Conservation (phyloP, 2,797 vertebrate genomes). For the Gymnodraco acuticeps region DNA sequence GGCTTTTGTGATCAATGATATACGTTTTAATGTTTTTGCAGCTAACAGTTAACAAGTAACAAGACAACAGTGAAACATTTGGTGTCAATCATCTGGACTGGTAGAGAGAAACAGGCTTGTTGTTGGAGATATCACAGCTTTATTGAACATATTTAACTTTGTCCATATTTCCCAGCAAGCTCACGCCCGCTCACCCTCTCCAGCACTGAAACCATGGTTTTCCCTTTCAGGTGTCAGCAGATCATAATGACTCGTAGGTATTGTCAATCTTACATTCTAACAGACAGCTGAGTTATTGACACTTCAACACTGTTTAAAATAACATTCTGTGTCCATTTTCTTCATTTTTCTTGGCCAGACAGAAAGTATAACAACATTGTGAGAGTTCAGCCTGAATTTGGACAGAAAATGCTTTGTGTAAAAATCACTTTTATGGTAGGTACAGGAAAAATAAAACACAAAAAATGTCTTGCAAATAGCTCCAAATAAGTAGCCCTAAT, state of each 20-base stretch:
- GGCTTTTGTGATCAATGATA: slow-evolving; percentile 49
- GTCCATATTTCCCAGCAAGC: slow-evolving; percentile 10
- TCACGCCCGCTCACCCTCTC: background rate
- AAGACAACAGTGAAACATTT: slow-evolving; percentile 63
- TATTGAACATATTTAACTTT: slow-evolving; percentile 28
- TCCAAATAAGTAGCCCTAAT: background rate
- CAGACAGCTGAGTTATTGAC: slow-evolving; percentile 6
- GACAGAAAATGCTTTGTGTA: background rate
- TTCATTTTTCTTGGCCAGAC: background rate
- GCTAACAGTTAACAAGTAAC: slow-evolving; percentile 72
- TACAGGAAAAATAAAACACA: background rate
- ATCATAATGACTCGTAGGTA: background rate
- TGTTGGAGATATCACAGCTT: slow-evolving; percentile 48
- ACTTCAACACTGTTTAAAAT: background rate
- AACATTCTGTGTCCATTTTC: background rate
- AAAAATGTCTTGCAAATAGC: background rate
- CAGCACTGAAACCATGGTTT: background rate
- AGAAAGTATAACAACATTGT: background rate
- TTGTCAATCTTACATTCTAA: slow-evolving; percentile 12
- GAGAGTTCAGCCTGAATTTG: background rate
- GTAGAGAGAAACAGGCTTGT: slow-evolving; percentile 19
- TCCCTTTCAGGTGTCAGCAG: slow-evolving; percentile 34
- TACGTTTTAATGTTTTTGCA: slow-evolving; percentile 67
- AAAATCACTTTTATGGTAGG: background rate
- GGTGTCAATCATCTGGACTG: slow-evolving; percentile 19